Conservation (phyloP, 2,113 vertebrate species). For the Hirundichthys speculiger region DNA sequence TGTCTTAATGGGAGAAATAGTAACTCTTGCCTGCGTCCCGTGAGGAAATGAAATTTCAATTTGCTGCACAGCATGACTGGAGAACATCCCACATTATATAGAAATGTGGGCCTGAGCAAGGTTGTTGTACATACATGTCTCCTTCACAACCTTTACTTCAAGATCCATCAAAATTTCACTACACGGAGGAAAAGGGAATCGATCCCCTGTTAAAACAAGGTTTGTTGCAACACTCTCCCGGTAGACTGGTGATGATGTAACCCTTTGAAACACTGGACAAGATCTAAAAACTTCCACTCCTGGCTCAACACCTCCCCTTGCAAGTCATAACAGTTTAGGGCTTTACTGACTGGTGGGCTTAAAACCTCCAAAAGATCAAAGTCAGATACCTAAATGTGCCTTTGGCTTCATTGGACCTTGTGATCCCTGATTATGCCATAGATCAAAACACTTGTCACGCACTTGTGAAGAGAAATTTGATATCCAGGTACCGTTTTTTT, state of each 20-base stretch:
- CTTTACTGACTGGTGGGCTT: slow-evolving; percentile 29
- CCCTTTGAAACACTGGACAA: slow-evolving; percentile 63
- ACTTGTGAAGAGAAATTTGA: no score
- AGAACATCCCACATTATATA: slow-evolving; percentile 39
- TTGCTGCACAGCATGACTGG: slow-evolving; percentile 29
- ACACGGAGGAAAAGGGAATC: slow-evolving; percentile 2
- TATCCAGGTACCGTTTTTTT: no score
- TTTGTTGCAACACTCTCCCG: slow-evolving; percentile 45
- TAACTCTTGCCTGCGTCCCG: slow-evolving; percentile 51
- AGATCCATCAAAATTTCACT: slow-evolving; percentile 39
- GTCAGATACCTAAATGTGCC: slow-evolving; percentile 41
- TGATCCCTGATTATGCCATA: slow-evolving; percentile 57
- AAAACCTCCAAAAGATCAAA: slow-evolving; percentile 63
- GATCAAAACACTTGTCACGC: slow-evolving; percentile 27
- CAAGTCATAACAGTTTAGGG: slow-evolving; percentile 48
- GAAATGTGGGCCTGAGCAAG: slow-evolving; percentile 1
- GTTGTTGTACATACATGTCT: slow-evolving; percentile 3
- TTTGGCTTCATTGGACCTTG: slow-evolving; percentile 58
- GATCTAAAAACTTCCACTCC: slow-evolving; percentile 49
- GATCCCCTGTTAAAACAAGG: slow-evolving; percentile 46
- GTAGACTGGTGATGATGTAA: slow-evolving; percentile 69
- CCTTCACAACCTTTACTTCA: slow-evolving; percentile 6
- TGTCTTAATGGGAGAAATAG: slow-evolving; percentile 43
- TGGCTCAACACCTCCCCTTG: slow-evolving; percentile 15
- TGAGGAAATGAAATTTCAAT: slow-evolving; percentile 56